These are phyloP conservation scores for Philypnodon macrostomus DNA, from an alignment of 2,797 vertebrate genomes.

Conservation along the genomic window DNA sequence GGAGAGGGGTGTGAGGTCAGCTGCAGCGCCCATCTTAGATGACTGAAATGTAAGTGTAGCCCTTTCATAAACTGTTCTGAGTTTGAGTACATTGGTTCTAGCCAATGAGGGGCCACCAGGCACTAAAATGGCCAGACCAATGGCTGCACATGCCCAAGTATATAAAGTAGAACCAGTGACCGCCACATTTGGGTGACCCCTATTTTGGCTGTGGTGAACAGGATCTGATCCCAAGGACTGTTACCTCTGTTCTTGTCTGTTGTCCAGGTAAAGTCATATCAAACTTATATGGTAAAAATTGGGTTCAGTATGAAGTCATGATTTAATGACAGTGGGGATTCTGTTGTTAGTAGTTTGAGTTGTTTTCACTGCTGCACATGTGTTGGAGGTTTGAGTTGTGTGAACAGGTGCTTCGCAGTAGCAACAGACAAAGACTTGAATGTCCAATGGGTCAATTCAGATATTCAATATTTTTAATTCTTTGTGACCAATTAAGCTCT, in stretches of 20 bases:
- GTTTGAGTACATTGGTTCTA: constrained; percentile 46
- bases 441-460: constrained; percentile 9
- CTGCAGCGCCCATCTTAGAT: constrained; percentile 64
- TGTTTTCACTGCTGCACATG: constrained; percentile 41
- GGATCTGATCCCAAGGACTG: constrained; percentile 84
- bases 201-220: constrained; percentile 81
- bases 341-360: constrained; percentile 10
- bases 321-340: too few species aligned
- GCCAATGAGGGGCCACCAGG: constrained; percentile 71
- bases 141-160: constrained; percentile 58
- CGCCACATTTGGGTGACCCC: constrained; percentile 77
- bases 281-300: background rate
- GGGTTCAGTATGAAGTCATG: too few species aligned
- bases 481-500: too few species aligned
- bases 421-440: background rate
- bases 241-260: constrained; percentile 79
- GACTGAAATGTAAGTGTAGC: constrained; percentile 66
- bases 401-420: constrained; percentile 40
- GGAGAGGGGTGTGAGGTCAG: constrained; percentile 56
- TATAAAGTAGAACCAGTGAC: constrained; percentile 67
- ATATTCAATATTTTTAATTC: too few species aligned
- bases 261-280: constrained; percentile 75
- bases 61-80: constrained; percentile 70
- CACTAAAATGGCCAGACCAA: constrained; percentile 73
- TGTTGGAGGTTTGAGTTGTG: constrained; percentile 24